These are phyloP conservation scores for Syrmaticus mikado DNA, from an alignment of 2,113 vertebrate species.

Conservation along the genomic window DNA sequence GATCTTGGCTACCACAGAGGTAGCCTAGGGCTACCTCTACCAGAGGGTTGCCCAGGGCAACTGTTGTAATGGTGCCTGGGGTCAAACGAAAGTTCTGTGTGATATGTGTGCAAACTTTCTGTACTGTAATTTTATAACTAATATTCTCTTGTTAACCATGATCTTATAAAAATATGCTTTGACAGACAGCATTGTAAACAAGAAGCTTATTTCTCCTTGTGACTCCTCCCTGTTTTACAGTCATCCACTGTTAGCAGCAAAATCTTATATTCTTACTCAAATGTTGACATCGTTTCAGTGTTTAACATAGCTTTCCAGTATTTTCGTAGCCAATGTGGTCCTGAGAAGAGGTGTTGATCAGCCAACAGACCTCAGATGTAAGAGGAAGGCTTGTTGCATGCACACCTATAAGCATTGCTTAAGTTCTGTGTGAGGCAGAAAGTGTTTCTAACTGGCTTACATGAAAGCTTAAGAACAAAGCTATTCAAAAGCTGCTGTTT, in stretches of 20 bases:
- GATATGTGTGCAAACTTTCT: background rate
- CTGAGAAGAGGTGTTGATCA: background rate
- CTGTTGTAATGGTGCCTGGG: background rate
- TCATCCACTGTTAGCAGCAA: background rate
- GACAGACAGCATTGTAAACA: background rate
- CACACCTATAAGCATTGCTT: background rate
- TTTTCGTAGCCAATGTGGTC: background rate
- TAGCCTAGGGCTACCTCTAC: background rate
- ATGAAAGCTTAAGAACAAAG: background rate
- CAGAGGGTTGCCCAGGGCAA: background rate
- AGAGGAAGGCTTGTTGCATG: background rate
- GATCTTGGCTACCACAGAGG: background rate
- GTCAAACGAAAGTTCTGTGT: background rate
- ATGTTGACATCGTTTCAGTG: background rate
- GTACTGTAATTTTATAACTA: background rate
- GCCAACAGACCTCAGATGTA: fast-evolving
- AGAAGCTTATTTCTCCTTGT: background rate
- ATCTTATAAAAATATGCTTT: background rate
- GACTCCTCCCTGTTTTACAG: background rate
- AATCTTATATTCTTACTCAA: background rate
- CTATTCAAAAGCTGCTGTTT: background rate
- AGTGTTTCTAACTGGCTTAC: background rate
- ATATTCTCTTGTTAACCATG: background rate
- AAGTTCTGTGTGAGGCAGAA: background rate
- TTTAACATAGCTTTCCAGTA: background rate